These are phyloP conservation scores for Rhagologus leucostigma DNA, from an alignment of 2,113 vertebrate species.

Conservation along the genomic window DNA sequence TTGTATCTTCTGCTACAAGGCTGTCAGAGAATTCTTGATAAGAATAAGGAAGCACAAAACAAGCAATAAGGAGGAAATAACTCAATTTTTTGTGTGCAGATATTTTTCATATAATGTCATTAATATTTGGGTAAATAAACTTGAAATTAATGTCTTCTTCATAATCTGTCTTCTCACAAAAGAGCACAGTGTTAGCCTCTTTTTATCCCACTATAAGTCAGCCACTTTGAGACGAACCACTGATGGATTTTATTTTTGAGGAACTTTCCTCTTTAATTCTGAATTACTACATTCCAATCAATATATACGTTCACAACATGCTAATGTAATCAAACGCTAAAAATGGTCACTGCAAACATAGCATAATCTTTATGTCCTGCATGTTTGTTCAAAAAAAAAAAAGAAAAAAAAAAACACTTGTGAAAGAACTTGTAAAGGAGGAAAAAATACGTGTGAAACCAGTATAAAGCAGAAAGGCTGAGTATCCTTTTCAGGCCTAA, in stretches of 20 bases:
- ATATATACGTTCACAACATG: neutral
- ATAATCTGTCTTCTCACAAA: neutral
- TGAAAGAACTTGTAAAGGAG: neutral
- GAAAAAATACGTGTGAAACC: neutral
- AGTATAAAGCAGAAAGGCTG: neutral
- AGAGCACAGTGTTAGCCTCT: neutral
- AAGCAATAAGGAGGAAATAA: neutral
- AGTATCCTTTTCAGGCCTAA: neutral
- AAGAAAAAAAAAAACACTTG: neutral
- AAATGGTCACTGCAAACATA: neutral
- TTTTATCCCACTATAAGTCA: neutral
- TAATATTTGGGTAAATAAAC: neutral
- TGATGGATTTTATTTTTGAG: neutral
- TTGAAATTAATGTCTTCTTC: neutral
- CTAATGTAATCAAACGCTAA: neutral
- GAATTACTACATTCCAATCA: neutral
- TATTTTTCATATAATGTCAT: neutral
- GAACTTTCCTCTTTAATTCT: neutral
- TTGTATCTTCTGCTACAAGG: neutral
- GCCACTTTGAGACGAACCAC: neutral
- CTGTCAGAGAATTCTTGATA: neutral
- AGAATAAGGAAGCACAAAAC: neutral
- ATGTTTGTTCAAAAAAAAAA: neutral
- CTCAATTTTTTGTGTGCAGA: neutral
- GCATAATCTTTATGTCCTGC: neutral